A percentile compares a stretch with the other conserved stretches of the same genome.
These are phyloP conservation scores for Propithecus coquereli DNA, from an alignment of 2,113 vertebrate genomes.

Conservation along the genomic window DNA sequence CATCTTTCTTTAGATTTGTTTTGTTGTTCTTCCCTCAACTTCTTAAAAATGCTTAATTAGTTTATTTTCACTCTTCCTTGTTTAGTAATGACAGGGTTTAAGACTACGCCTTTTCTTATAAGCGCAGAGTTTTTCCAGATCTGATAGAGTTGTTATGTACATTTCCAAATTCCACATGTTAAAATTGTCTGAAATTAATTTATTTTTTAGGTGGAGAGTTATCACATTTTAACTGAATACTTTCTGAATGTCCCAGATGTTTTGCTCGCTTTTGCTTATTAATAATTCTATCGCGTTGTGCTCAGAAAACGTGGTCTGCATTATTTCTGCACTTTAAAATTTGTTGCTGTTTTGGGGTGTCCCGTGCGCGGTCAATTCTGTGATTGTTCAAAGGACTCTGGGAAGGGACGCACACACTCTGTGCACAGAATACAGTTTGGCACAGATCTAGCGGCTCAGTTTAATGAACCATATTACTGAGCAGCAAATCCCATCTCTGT, in stretches of 20 bases:
- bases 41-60: neutral
- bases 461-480: no score
- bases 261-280: neutral
- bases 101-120: neutral
- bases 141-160: neutral
- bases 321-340: neutral
- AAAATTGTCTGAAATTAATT: neutral
- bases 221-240: neutral
- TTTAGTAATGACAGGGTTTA: neutral
- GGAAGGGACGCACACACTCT: neutral
- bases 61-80: neutral
- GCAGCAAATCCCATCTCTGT: neutral
- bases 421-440: neutral
- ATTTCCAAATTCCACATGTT: neutral
- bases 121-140: neutral
- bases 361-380: neutral
- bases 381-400: neutral
- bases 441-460: neutral
- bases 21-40: neutral
- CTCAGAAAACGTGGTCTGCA: neutral
- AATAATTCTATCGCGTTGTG: neutral
- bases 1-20: neutral
- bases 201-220: neutral
- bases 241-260: neutral
- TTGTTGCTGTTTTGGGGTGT: neutral